Conservation (phyloP, 2,113 vertebrate species). For the Neodon shergylaensis region DNA sequence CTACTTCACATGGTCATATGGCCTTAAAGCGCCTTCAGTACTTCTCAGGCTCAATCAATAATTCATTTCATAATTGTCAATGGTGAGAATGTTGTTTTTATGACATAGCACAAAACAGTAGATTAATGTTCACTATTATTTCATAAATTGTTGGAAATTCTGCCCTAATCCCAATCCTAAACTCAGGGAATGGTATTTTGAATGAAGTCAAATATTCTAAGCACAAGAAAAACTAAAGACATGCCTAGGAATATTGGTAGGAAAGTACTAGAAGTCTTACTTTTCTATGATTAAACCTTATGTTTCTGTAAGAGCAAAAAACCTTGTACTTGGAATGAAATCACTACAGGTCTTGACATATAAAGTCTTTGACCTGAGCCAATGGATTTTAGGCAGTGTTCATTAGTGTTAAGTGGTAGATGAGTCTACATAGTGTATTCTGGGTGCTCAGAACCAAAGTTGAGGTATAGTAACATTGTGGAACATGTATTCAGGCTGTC, state of each 20-base stretch:
- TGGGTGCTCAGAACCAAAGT: background rate
- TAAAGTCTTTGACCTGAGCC: background rate
- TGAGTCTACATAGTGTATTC: too few species aligned
- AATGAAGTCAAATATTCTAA: background rate
- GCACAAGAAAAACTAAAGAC: background rate
- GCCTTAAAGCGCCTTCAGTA: background rate
- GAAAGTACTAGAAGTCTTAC: background rate
- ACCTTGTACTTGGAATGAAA: background rate
- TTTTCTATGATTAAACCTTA: background rate
- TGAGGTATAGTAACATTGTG: too few species aligned
- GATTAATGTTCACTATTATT: background rate
- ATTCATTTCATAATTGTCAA: background rate
- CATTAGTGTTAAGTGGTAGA: background rate
- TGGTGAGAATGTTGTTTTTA: background rate
- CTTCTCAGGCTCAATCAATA: background rate
- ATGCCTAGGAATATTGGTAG: background rate
- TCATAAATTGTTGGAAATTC: background rate
- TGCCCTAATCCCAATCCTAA: too few species aligned
- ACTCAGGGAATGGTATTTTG: background rate
- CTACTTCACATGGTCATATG: background rate
- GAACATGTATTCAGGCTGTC: too few species aligned
- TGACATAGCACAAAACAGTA: too few species aligned
- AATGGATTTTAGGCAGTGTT: background rate
- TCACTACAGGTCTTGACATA: background rate
- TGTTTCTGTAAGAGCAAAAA: background rate